Base-by-base conservation (phyloP, 2,888 invertebrate species). In the Drosophila atroscutellata region DNA sequence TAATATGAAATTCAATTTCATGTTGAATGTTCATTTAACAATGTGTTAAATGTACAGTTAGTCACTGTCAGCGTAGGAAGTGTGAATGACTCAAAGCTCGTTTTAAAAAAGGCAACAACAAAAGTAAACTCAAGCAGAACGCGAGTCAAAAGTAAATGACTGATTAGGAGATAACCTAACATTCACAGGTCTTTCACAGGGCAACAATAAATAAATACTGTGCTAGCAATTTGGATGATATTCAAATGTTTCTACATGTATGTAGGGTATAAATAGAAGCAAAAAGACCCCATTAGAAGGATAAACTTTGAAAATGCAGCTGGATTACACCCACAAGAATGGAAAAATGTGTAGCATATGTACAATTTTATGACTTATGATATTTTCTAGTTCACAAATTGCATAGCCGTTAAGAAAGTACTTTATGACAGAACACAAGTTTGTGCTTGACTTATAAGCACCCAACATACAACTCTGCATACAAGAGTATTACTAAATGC, bases 31-130 rank as follows among this genome's bases (percentile, higher is more conserved):
- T 51, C 47, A 34, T 47, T 65, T 28, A 39, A 47, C 26, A 56
- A 60, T 60, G 47, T 58, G 34, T 26, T 37, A 2, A 49, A 52
- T 78, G 75, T 64, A 77, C 77, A 71, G 75, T 78, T 78, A 62
- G 61, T 69, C 69, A 77, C 58, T 45, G 45, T 8, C 45, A 49
- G 50, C 42, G 51, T 55, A 54, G 59, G 57, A 32, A 34, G 24
- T 11, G 69, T 34, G 49, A 47, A 57, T 72, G 77, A 63, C 56
- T 68, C 68, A 77, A 76, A 57, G 32, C 55, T 30, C 54, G 50
- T 52, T 63, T 66, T 59, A 66, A 65, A 69, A 56, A 77, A 39
- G 69, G 69, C 39, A 52, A 24, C 45, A 34, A 45, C n/a, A 60
- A 62, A 51, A 51, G 42, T 24, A 28, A 62, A 7, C 37, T 54